Evolutionary conservation across 2,888 invertebrate genomes (phyloP).

Genomic region (Agrotis segetum): DNA sequence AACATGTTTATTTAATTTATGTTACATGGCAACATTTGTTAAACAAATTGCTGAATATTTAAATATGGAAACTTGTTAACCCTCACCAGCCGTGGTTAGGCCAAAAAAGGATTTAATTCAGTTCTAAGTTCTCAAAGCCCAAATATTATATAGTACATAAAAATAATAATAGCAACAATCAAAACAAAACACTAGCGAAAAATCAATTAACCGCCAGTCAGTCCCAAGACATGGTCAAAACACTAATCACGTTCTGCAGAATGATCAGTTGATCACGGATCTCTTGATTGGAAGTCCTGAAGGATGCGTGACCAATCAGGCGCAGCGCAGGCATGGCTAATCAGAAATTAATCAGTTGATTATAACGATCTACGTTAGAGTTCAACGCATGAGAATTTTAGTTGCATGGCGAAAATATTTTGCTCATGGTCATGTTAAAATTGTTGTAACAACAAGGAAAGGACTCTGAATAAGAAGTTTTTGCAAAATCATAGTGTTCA

Average conservation of each 20-base stretch:
- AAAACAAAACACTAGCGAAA: conserved; percentile 33
- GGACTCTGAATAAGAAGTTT: background rate
- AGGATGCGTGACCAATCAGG: conserved; percentile 54
- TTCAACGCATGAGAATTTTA: conserved; percentile 45
- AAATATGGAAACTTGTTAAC: background rate
- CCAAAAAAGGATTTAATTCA: background rate
- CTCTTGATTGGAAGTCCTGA: conserved; percentile 56
- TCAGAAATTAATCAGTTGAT: conserved; percentile 60
- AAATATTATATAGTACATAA: background rate
- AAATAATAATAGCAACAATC: too few relatives aligned
- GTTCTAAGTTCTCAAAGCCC: too few relatives aligned
- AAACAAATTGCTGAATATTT: conserved; percentile 4
- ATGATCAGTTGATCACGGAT: conserved; percentile 55
- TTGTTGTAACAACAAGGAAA: too few relatives aligned
- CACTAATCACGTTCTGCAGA: conserved; percentile 43
- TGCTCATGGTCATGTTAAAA: background rate
- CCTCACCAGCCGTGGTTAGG: background rate
- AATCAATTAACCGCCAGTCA: conserved; percentile 55
- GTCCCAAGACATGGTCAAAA: conserved; percentile 32
- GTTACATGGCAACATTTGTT: background rate
- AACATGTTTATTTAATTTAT: background rate
- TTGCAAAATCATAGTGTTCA: background rate
- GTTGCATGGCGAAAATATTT: conserved; percentile 5
- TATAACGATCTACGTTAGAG: conserved; percentile 32
- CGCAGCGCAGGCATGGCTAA: conserved; percentile 50